Evolutionary conservation across 1,140 invertebrate species (phyloP).

Genomic region (Ridgeia piscesae): DNA sequence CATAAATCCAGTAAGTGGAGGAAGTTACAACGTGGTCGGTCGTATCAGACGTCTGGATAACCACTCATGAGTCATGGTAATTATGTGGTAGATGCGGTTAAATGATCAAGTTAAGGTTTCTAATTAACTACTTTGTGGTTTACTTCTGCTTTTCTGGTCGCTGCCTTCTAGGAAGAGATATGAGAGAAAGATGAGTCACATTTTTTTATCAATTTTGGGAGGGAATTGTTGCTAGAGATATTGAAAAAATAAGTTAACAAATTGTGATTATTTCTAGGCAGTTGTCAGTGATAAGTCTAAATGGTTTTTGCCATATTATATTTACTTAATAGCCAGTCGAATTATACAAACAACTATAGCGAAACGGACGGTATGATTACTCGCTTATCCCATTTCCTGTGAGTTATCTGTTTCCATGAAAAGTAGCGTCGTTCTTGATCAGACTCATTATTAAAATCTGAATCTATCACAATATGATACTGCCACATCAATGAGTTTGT

Average conservation of each 20-base stretch:
- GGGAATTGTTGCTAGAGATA: not conserved
- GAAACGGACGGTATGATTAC: not conserved
- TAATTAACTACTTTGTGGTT: not conserved
- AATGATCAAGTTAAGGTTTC: not conserved
- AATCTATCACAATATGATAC: not conserved
- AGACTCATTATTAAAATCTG: not conserved
- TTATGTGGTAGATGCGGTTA: not conserved
- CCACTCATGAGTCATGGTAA: not conserved
- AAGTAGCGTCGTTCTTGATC: no score
- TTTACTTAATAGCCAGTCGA: not conserved
- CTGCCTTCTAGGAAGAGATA: not conserved
- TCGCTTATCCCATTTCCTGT: no score
- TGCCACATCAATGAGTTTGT: not conserved
- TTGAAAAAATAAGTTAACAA: not conserved
- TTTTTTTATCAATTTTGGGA: not conserved
- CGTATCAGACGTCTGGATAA: not conserved
- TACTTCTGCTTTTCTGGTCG: not conserved
- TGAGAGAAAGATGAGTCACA: not conserved
- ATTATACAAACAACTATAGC: not conserved
- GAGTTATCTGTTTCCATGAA: no score
- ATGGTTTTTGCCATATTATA: not conserved
- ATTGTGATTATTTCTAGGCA: not conserved
- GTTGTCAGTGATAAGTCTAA: not conserved
- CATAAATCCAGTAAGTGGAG: not conserved
- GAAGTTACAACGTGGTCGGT: not conserved